These are phyloP conservation scores for Subacronicta megacephala DNA, from an alignment of 2,888 invertebrate species.

Conservation along the genomic window DNA sequence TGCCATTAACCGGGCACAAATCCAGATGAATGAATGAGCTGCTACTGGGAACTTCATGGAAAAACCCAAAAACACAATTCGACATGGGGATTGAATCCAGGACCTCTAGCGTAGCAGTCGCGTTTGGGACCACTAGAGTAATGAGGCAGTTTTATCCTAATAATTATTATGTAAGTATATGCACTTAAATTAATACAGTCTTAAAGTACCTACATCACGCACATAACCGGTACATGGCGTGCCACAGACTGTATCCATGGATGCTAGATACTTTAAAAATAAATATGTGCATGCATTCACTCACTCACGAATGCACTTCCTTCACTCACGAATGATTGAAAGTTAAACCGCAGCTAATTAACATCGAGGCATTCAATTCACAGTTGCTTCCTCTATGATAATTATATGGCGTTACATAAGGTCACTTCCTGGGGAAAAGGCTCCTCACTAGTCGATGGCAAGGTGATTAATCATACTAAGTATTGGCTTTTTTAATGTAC, in stretches of 20 bases:
- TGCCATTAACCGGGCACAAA: too few species aligned
- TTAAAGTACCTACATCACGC: not conserved
- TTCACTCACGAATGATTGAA: slow-evolving; percentile 34
- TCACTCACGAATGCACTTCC: too few species aligned
- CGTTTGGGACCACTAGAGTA: too few species aligned
- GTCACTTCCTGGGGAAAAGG: slow-evolving; percentile 40
- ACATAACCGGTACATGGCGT: not conserved
- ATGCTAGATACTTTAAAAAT: not conserved
- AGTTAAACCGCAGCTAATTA: slow-evolving; percentile 33
- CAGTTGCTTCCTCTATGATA: slow-evolving; percentile 39
- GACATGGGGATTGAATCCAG: too few species aligned
- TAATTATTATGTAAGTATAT: too few species aligned
- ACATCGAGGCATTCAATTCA: slow-evolving; percentile 27
- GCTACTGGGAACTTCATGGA: too few species aligned
- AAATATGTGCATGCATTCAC: slow-evolving; percentile 15
- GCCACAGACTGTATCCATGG: not conserved
- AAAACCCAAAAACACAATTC: too few species aligned
- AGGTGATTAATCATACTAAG: slow-evolving; percentile 31
- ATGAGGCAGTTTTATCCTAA: too few species aligned
- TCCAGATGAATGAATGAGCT: too few species aligned
- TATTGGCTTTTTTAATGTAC: too few species aligned
- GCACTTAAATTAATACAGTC: too few species aligned
- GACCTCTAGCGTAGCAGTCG: too few species aligned
- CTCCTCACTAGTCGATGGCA: slow-evolving; percentile 13
- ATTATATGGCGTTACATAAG: slow-evolving; percentile 38